phyloP scores from a whole-genome alignment of 2,797 vertebrate species.

The Takifugu rubripes region DNA sequence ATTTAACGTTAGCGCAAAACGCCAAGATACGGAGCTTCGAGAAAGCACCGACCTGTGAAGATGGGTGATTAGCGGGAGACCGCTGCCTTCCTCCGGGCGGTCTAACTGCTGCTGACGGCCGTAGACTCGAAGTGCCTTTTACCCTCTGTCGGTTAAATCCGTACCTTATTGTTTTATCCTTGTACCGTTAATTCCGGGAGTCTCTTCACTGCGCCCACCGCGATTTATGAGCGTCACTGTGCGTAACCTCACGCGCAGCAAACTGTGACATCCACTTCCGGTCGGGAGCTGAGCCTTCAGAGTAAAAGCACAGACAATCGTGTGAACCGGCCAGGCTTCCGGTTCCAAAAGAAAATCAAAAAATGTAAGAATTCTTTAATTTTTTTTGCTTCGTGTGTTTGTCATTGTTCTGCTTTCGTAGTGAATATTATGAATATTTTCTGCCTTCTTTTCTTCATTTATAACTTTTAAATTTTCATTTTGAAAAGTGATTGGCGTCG shows the following conservation, averaged over 20 bases:
- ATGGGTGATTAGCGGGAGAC: neutral
- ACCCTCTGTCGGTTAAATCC: neutral
- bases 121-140: neutral
- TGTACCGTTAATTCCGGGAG: constrained; percentile 35
- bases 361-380: neutral
- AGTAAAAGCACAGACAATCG: constrained; percentile 29
- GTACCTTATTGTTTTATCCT: constrained; percentile 7
- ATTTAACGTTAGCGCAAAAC: constrained; percentile 11
- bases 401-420: too few species aligned
- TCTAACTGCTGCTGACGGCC: neutral
- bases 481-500: too few species aligned
- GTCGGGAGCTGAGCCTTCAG: constrained; percentile 1
- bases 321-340: too few species aligned
- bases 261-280: constrained; percentile 16
- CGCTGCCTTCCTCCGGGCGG: constrained; percentile 1
- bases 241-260: constrained; percentile 25
- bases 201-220: constrained; percentile 17
- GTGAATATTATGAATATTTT: too few species aligned
- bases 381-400: neutral
- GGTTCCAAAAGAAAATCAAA: neutral
- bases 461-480: too few species aligned
- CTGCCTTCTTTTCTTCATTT: too few species aligned
- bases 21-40: neutral
- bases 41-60: constrained; percentile 38
- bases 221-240: constrained; percentile 44